Percentiles rank a stretch among this genome's conserved stretches.
Conservation (phyloP, 2,113 vertebrate species). For the Candoia aspera region DNA sequence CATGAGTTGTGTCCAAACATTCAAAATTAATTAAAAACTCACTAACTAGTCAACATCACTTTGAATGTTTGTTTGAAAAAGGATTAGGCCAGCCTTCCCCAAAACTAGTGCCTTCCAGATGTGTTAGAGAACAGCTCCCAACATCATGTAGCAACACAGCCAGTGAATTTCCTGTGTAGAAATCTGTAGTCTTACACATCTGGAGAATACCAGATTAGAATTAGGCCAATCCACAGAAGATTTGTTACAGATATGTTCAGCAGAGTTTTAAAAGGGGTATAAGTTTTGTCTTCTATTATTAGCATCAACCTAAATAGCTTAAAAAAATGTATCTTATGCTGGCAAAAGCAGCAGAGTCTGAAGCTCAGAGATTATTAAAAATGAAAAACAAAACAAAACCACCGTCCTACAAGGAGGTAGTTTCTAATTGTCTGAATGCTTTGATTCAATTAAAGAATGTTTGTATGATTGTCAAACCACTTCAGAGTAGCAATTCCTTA, state of each 20-base stretch:
- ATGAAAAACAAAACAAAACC: background rate
- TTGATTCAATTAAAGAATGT: background rate
- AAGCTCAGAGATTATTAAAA: background rate
- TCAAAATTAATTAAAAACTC: background rate
- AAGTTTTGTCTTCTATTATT: background rate
- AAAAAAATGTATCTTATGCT: background rate
- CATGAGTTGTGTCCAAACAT: background rate
- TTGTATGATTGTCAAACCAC: background rate
- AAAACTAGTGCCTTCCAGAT: background rate
- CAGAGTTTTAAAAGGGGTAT: background rate
- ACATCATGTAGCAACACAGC: background rate
- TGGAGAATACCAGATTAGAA: background rate
- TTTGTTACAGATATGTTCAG: background rate
- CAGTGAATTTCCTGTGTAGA: background rate
- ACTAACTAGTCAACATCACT: background rate
- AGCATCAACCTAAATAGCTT: background rate
- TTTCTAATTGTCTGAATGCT: background rate
- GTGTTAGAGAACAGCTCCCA: background rate
- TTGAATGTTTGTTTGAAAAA: background rate
- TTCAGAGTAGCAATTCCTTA: background rate
- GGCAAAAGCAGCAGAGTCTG: background rate
- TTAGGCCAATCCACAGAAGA: background rate
- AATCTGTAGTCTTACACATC: background rate
- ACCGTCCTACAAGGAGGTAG: background rate
- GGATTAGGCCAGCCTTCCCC: background rate